Evolutionary conservation across 1,140 invertebrate genomes (phyloP).

Genomic region (Trypoxylus dichotomus): DNA sequence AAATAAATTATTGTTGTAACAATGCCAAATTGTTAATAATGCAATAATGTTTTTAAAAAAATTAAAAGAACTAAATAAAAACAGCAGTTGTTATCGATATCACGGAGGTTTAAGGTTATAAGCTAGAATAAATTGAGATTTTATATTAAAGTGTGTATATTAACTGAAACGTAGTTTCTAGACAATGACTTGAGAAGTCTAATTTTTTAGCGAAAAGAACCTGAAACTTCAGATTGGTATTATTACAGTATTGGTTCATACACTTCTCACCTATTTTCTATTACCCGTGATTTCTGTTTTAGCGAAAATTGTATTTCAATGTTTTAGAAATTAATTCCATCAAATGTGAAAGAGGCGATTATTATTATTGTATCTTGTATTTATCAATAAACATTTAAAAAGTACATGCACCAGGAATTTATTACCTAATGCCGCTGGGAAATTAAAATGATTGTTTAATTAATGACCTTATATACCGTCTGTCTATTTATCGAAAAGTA

Average conservation of each 20-base stretch:
- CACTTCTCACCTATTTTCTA: constrained; percentile 17
- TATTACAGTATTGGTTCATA: constrained; percentile 24
- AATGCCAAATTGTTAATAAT: constrained; percentile 35
- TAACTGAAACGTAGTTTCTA: constrained; percentile 34
- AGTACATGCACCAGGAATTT: neutral
- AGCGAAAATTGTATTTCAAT: constrained; percentile 30
- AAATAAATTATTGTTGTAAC: constrained; percentile 33
- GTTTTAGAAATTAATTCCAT: constrained; percentile 31
- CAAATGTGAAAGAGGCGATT: constrained; percentile 30
- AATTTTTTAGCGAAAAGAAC: constrained; percentile 25
- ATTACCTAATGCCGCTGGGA: neutral
- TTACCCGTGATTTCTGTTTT: constrained; percentile 28
- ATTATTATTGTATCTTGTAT: constrained; percentile 34
- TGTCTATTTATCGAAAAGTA: too few relatives aligned
- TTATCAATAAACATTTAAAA: constrained; percentile 33
- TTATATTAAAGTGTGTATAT: constrained; percentile 28
- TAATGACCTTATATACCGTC: too few relatives aligned
- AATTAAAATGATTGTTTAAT: too few relatives aligned
- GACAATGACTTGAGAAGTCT: constrained; percentile 23
- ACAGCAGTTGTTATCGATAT: constrained; percentile 36
- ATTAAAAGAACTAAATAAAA: constrained; percentile 27
- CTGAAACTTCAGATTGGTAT: constrained; percentile 21
- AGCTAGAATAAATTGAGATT: constrained; percentile 34
- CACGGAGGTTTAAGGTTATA: constrained; percentile 32
- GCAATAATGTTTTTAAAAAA: constrained; percentile 31